Conservation (phyloP, 2,888 invertebrate species). For the Sphecodes monilicornis region DNA sequence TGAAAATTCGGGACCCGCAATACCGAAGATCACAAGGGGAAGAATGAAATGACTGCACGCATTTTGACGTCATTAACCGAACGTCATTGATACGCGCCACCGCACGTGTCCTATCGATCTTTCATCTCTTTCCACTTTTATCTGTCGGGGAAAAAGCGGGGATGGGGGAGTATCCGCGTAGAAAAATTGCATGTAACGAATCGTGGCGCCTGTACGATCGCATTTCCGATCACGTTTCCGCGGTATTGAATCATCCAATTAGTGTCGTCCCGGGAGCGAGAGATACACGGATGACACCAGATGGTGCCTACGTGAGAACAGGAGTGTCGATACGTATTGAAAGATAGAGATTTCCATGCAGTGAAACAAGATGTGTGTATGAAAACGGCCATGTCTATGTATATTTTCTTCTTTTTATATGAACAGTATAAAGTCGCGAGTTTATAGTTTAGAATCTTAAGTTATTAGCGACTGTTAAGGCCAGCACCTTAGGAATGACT, state of each 20-base stretch:
- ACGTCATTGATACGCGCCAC: constrained; percentile 46
- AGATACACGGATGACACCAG: constrained; percentile 69
- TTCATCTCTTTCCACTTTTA: constrained; percentile 60
- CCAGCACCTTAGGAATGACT: no score
- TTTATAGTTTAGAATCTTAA: background rate
- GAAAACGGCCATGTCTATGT: background rate
- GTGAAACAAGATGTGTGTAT: constrained; percentile 14
- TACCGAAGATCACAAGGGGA: constrained; percentile 15
- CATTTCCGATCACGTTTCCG: constrained; percentile 80
- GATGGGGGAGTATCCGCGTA: constrained; percentile 59
- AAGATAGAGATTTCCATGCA: constrained; percentile 46
- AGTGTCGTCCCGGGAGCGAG: constrained; percentile 70
- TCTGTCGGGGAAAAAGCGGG: constrained; percentile 15
- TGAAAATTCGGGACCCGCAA: background rate
- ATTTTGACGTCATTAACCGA: constrained; percentile 61
- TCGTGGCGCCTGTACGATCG: constrained; percentile 69
- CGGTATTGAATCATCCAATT: constrained; percentile 80
- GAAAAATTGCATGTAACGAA: constrained; percentile 76
- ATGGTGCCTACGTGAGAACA: constrained; percentile 53
- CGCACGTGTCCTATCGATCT: constrained; percentile 55
- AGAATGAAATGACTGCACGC: constrained; percentile 39
- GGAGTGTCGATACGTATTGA: constrained; percentile 58
- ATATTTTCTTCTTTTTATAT: background rate
- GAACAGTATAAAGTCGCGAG: background rate
- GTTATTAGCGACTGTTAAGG: no score